A percentile compares a stretch with the other conserved stretches of the same genome.
These are phyloP conservation scores for Melanchra persicariae DNA, from an alignment of 2,888 invertebrate species.

Conservation along the genomic window DNA sequence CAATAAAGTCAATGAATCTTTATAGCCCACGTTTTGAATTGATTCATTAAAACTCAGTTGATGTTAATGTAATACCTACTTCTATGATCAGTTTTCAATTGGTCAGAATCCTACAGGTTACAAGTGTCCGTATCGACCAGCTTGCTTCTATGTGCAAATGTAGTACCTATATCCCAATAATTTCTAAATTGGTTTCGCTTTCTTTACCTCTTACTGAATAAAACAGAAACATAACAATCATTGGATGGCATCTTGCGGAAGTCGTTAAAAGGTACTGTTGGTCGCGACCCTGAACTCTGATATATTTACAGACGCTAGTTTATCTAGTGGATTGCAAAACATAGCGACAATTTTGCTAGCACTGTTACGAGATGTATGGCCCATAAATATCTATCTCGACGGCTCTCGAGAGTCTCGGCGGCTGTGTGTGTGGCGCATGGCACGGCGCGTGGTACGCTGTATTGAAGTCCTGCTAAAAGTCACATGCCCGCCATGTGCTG, in stretches of 20 bases:
- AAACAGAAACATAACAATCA: background rate
- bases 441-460: background rate
- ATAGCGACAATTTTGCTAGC: background rate
- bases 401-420: background rate
- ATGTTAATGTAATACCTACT: background rate
- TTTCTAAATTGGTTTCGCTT: background rate
- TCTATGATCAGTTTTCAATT: background rate
- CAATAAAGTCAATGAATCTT: conserved; percentile 11
- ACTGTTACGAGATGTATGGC: conserved; percentile 12
- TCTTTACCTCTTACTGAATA: background rate
- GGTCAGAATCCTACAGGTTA: background rate
- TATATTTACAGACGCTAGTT: conserved; percentile 11
- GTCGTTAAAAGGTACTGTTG: background rate
- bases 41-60: background rate
- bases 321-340: background rate
- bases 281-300: conserved; percentile 10
- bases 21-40: background rate
- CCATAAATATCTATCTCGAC: background rate
- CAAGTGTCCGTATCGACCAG: background rate
- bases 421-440: background rate
- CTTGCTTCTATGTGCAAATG: no score
- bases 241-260: background rate
- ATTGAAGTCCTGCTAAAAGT: background rate
- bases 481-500: background rate
- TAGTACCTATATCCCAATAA: background rate